phyloP scores from a whole-genome alignment of 2,113 vertebrate genomes.

The Pollachius pollachius region DNA sequence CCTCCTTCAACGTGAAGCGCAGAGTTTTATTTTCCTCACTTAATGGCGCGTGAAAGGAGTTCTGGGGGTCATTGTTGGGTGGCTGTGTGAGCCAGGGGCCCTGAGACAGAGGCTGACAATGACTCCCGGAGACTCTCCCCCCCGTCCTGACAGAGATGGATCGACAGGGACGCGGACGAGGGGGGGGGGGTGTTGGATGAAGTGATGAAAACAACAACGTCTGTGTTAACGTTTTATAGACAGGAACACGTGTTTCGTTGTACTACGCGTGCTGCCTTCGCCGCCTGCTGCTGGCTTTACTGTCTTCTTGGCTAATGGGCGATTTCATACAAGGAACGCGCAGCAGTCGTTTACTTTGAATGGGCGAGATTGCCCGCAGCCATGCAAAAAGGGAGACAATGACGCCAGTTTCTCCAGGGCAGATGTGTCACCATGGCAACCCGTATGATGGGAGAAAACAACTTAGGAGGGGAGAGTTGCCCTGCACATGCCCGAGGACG shows the following conservation, averaged over 20 bases:
- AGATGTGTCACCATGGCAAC: conserved; percentile 77
- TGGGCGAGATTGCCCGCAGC: conserved; percentile 4
- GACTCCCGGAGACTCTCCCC: conserved; percentile 39
- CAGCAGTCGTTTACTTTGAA: background rate
- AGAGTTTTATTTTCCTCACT: conserved; percentile 51
- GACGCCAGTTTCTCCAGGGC: conserved; percentile 66
- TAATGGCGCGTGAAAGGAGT: conserved; percentile 64
- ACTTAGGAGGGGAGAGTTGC: background rate
- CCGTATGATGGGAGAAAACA: conserved; percentile 56
- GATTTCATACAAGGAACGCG: conserved; percentile 9
- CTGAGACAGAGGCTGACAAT: conserved; percentile 52
- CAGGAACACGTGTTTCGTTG: background rate
- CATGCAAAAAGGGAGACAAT: conserved; percentile 51
- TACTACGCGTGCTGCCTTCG: no score
- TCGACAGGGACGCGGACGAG: conserved; percentile 10
- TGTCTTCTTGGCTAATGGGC: conserved; percentile 23
- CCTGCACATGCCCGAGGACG: no score
- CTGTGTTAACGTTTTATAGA: conserved; percentile 32
- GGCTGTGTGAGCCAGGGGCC: conserved; percentile 30
- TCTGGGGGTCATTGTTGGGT: conserved; percentile 51
- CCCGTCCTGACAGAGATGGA: conserved; percentile 37
- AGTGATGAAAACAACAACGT: conserved; percentile 26
- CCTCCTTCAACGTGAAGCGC: conserved; percentile 36
- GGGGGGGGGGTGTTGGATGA: conserved; percentile 14
- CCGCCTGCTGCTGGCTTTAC: no score